Conservation (phyloP, 2,888 invertebrate species). For the Pimpla rufipes region DNA sequence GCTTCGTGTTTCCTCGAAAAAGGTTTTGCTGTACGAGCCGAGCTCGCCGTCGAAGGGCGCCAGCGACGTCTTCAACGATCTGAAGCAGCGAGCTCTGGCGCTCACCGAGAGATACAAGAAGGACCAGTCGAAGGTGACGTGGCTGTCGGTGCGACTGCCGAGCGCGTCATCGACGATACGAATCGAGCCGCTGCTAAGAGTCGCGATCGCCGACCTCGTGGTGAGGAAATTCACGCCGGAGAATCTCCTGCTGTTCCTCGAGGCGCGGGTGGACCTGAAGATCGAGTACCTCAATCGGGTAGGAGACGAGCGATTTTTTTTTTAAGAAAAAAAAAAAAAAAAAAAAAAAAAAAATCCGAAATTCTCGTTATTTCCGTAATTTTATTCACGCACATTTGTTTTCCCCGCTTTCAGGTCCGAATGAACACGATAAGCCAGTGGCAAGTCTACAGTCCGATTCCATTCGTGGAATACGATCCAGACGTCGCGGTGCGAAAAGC, state of each 20-base stretch:
- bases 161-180: constrained; percentile 73
- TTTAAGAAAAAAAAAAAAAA: neutral
- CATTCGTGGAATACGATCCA: constrained; percentile 95
- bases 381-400: constrained; percentile 2
- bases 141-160: constrained; percentile 90
- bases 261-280: constrained; percentile 90
- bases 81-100: constrained; percentile 89
- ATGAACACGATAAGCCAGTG: constrained; percentile 97
- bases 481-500: constrained; percentile 85
- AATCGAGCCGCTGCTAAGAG: constrained; percentile 81
- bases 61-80: constrained; percentile 87
- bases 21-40: constrained; percentile 89
- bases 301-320: neutral
- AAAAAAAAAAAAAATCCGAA: constrained; percentile 41
- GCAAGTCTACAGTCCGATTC: constrained; percentile 97
- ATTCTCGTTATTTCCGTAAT: neutral
- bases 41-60: constrained; percentile 89
- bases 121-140: constrained; percentile 89
- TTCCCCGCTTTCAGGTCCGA: constrained; percentile 89
- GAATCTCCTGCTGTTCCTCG: constrained; percentile 90
- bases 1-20: too few relatives aligned
- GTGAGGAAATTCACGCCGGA: constrained; percentile 91
- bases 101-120: constrained; percentile 89
- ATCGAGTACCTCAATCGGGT: constrained; percentile 96
- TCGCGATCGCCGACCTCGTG: constrained; percentile 90